Evolutionary conservation across 2,113 vertebrate species (phyloP), one percentile per base, ranked within the genome.

Genomic region (Sminthopsis crassicaudata): DNA sequence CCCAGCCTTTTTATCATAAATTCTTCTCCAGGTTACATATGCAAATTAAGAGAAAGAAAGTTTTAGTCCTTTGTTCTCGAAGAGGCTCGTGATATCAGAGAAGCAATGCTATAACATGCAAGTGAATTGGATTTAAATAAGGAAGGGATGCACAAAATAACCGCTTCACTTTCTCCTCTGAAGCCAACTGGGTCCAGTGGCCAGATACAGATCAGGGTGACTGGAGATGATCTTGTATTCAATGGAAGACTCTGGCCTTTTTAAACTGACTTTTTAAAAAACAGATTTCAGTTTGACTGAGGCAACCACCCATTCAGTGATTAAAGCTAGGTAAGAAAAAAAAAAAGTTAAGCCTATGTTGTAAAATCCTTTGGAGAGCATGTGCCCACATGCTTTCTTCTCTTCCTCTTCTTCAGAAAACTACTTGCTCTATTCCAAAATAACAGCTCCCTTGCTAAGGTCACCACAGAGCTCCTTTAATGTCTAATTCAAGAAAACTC

Each of bases 21-120:
- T 57, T 19, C 30, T 96, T 55, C 92, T 92, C 91, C 57, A 95
- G 93, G 51, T 53, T 60, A 91, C 7, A 88, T 55, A 25, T n/a
- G 27, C 90, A 36, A 11, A 76, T 7, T 3, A 27, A 30, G 16
- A 57, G 53, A 94, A 4, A 42, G 53, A 27, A 84, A n/a, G 46
- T 14, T 89, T 51, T 51, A 51, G 50, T 11, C 50, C 50, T 51
- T 51, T 51, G 10, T 10, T 51, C 50, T 51, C 10, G 9, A 51
- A 51, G 50, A 51, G 50, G 10, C 8, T 1, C 0, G 10, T 51
- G 50, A 51, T 9, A 51, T 51, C 50, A 51, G 50, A 51, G 50
- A 51, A 51, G 50, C 1, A 9, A 51, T 51, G 50, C 8, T 10
- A 51, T 11, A 51, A 51, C 50, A 51, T 10, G 50, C 50, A 51